Base-by-base conservation (phyloP, 2,888 invertebrate species). In the Andrena bicolor region DNA sequence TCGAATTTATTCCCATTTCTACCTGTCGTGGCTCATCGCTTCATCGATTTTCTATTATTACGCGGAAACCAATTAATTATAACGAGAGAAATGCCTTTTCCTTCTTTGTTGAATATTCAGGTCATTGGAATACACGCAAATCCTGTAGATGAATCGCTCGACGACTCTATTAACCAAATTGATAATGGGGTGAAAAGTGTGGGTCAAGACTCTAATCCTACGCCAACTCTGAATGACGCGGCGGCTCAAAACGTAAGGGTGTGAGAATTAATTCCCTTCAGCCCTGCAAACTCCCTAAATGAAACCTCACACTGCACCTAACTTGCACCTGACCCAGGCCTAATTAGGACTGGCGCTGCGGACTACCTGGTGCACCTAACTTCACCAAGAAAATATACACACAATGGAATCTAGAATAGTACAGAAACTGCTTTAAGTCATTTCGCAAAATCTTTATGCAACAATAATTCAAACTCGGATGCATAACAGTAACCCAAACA, bases 151-250 rank as follows among this genome's bases (percentile, higher is more conserved):
- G 23, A 8, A 35, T 51, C 68, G 26, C 58, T 35, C 20, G 79
- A 85, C 5, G 80, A 88, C 32, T 71, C 70, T 20, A 28, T 63
- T 8, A 90, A 90, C 71, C 84, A 89, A 56, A 82, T 90, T 66
- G 84, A 90, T 48, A 32, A 83, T 35, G 83, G 48, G 5, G 51
- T 13, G 35, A 72, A 56, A 48, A 68, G 49, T 6, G 23, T 2
- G 16, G 30, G 60, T 8, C 60, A 41, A 66, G 65, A 65, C 30
- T 2, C 16, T 2, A 8, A 2, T 30, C 10, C 20, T 1, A 1
- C 26, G 2, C 7, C 63, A 8, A 1, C 30, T 6, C 16, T 26
- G 0, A 23, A 28, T n/a, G 56, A 63, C 2, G 8, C 2, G 13
- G 16, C 35, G 5, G 7, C 35, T 41, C 48, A 80, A 26, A 63